Evolutionary conservation across 1,140 invertebrate genomes (phyloP).

Genomic region (Trichonephila inaurata): DNA sequence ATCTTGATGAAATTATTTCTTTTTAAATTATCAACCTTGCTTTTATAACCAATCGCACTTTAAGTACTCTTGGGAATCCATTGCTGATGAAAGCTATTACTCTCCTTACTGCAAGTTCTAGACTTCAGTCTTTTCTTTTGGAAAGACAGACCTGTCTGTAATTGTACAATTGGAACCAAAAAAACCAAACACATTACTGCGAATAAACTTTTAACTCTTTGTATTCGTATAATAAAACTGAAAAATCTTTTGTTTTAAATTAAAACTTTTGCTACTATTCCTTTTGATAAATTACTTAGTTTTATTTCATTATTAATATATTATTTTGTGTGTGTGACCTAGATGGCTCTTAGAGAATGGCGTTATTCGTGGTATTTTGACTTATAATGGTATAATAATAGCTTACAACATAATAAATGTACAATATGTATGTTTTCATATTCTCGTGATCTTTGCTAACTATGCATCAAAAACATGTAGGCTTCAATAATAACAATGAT

Average conservation of each 20-base stretch:
- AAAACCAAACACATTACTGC: background rate
- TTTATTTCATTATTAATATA: no score
- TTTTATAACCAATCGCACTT: background rate
- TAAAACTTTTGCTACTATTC: no score
- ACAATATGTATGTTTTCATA: background rate
- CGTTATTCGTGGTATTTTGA: no score
- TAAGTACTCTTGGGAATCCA: background rate
- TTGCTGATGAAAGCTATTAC: background rate
- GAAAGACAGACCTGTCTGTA: background rate
- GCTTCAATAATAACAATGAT: background rate
- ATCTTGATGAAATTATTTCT: no score
- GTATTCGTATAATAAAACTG: background rate
- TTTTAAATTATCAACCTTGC: background rate
- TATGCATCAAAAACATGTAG: background rate
- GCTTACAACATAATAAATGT: no score
- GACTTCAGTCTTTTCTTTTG: background rate
- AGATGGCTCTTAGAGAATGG: no score
- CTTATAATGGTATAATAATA: no score
- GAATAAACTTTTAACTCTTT: background rate
- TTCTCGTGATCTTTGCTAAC: background rate
- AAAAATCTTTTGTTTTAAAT: background rate
- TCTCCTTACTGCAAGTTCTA: background rate
- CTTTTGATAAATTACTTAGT: no score
- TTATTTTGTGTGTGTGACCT: no score
- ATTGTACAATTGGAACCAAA: background rate